Evolutionary conservation across 2,113 vertebrate species (phyloP).

Genomic region (Numenius arquata): DNA sequence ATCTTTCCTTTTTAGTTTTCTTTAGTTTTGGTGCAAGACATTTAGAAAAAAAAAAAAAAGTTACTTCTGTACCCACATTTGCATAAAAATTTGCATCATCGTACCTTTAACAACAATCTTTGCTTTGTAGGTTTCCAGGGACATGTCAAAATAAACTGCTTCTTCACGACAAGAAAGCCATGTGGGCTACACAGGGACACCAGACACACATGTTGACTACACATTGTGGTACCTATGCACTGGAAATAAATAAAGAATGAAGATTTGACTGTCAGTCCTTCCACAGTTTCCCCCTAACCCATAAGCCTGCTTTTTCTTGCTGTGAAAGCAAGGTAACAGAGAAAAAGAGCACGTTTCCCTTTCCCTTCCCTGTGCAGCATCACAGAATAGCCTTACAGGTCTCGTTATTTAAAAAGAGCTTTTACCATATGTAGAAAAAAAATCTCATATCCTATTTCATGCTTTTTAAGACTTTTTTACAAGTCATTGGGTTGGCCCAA

Average conservation of each 20-base stretch:
- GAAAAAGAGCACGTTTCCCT: not conserved
- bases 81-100: not conserved
- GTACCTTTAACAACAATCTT: not conserved
- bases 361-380: not conserved
- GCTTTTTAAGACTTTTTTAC: not conserved
- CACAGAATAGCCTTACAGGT: not conserved
- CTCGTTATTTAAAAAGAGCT: not conserved
- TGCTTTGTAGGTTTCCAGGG: not conserved
- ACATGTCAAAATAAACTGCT: not conserved
- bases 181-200: not conserved
- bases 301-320: not conserved
- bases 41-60: not conserved
- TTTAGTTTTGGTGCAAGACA: not conserved
- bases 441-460: not conserved
- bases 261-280: not conserved
- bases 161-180: not conserved
- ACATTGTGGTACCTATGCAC: fast-evolving
- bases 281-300: not conserved
- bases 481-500: not conserved
- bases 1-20: not conserved
- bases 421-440: not conserved
- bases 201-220: not conserved
- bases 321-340: not conserved
- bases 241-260: not conserved
- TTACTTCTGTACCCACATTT: not conserved